Base-by-base conservation (phyloP, 2,888 invertebrate genomes). In the Acanthoscelides obtectus region DNA sequence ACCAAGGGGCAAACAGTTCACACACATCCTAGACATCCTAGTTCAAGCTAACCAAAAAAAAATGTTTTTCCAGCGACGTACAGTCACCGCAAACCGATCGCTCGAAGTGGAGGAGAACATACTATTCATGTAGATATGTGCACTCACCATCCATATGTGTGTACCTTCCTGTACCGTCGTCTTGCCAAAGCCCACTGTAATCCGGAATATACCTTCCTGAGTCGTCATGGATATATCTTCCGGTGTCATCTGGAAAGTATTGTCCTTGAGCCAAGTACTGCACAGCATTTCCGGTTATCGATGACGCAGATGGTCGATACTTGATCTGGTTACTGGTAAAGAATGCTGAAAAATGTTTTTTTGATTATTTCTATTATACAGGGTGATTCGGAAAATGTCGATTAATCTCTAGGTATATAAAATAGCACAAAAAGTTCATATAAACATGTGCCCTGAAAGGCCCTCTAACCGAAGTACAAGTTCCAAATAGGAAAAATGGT, bases 91-190 rank as follows among this genome's bases (percentile, higher is more conserved):
- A n/a, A n/a, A n/a, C n/a, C n/a, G n/a, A n/a, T n/a, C n/a, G n/a
- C n/a, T n/a, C n/a, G n/a, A n/a, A n/a, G n/a, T n/a, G n/a, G n/a
- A n/a, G n/a, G n/a, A n/a, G n/a, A n/a, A n/a, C n/a, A n/a, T n/a
- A n/a, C n/a, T n/a, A n/a, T n/a, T n/a, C n/a, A 45, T 45, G 17
- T 45, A 45, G 1, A 5, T 25, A 45, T 12, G 12, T 66, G 12
- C 20, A 72, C 68, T 22, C 27, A 74, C 75, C 72, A 8, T 65
- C 69, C 20, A 69, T 69, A 71, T 72, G 72, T n/a, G 8, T 6
- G 63, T 74, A 89, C 81, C 86, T 87, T 1, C 88, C 88, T 75
- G 87, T 87, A 71, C 88, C 80, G 27, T 82, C 80, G 2, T 88
- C 88, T 79, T 87, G 79, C 80, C 90, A 90, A 27, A 67, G 68